A percentile compares a stretch with the other conserved stretches of the same genome.
Evolutionary conservation across 2,113 vertebrate genomes (phyloP).

Genomic region (Labeo rohita): DNA sequence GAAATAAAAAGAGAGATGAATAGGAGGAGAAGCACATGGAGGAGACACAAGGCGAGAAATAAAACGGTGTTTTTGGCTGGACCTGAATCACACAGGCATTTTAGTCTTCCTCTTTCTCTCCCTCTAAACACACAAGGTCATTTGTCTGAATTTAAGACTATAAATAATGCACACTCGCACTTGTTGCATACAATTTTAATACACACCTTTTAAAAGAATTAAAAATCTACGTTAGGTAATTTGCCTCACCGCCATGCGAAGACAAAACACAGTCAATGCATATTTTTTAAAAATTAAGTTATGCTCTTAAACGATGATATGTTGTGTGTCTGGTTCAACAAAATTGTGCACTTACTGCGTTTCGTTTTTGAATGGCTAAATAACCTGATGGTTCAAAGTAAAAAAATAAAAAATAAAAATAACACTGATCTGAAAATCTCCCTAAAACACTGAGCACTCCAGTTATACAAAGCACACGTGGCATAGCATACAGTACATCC

Average conservation of each 20-base stretch:
- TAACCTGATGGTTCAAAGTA: background rate
- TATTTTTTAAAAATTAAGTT: background rate
- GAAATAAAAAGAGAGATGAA: slow-evolving; percentile 28
- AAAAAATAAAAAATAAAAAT: background rate
- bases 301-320: background rate
- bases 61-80: background rate
- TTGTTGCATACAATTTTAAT: background rate
- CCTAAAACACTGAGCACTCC: background rate
- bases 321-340: background rate
- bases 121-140: background rate
- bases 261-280: background rate
- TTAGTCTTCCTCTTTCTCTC: slow-evolving; percentile 18
- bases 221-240: background rate
- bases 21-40: slow-evolving; percentile 13
- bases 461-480: slow-evolving; percentile 6
- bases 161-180: slow-evolving; percentile 8
- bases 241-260: background rate
- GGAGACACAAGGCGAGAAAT: slow-evolving; percentile 47
- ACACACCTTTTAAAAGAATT: background rate
- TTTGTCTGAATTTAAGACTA: background rate
- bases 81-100: slow-evolving; percentile 7
- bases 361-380: background rate
- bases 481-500: background rate
- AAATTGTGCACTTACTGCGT: background rate
- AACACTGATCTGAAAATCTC: background rate